A percentile compares a stretch with the other conserved stretches of the same genome.
Evolutionary conservation across 1,140 invertebrate species (phyloP).

Genomic region (Geopemphigus sp.): DNA sequence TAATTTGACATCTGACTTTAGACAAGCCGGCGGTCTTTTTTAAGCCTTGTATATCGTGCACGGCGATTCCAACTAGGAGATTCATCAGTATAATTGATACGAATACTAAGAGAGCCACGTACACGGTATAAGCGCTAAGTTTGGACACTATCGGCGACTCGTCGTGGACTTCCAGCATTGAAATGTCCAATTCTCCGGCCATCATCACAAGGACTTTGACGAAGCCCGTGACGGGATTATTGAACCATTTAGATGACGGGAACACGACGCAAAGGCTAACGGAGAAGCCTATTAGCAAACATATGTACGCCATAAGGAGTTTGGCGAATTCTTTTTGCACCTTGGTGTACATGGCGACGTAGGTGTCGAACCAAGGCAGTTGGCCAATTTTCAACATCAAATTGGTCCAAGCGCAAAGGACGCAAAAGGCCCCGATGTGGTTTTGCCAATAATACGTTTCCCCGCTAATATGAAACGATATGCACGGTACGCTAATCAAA

Average conservation of each 20-base stretch:
- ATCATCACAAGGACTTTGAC: conserved; percentile 86
- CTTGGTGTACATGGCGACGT: conserved; percentile 82
- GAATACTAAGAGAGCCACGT: conserved; percentile 61
- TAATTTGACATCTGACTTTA: conserved; percentile 72
- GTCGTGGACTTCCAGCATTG: conserved; percentile 55
- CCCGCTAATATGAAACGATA: conserved; percentile 73
- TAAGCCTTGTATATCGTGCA: conserved; percentile 74
- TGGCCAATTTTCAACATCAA: conserved; percentile 84
- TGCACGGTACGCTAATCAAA: conserved; percentile 74
- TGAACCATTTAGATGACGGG: conserved; percentile 73
- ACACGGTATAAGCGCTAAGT: conserved; percentile 27
- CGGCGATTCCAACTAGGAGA: conserved; percentile 75
- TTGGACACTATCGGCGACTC: background rate
- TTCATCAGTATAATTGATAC: conserved; percentile 82
- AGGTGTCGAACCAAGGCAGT: conserved; percentile 78
- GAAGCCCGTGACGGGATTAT: conserved; percentile 74
- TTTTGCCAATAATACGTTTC: conserved; percentile 80
- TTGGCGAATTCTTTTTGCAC: conserved; percentile 82
- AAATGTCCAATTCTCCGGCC: conserved; percentile 79
- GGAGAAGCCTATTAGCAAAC: conserved; percentile 78
- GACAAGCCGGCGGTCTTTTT: conserved; percentile 74
- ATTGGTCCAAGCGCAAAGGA: conserved; percentile 82
- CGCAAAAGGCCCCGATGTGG: conserved; percentile 74
- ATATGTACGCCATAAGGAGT: conserved; percentile 77
- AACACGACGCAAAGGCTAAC: conserved; percentile 84